Percentiles rank a stretch among this genome's conserved stretches.
Evolutionary conservation across 2,113 vertebrate genomes (phyloP).

Genomic region (Ahaetulla prasina): DNA sequence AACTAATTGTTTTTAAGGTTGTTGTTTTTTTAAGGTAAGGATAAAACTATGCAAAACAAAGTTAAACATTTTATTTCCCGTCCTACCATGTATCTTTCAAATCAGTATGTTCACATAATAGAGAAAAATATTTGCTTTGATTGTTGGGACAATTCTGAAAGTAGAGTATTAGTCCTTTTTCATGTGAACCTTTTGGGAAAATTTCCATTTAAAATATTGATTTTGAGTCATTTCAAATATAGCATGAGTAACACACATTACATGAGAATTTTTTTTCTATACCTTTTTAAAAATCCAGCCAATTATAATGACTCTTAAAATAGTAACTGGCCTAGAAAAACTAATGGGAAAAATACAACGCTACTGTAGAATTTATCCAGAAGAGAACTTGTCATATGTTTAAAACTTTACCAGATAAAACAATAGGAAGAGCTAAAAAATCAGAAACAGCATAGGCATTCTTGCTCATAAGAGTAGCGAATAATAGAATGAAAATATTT

Average conservation of each 20-base stretch:
- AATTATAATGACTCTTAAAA: neutral
- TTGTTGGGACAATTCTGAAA: neutral
- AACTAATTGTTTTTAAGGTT: neutral
- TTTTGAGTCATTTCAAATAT: neutral
- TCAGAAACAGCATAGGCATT: slow-evolving; percentile 66
- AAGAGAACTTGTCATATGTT: slow-evolving; percentile 40
- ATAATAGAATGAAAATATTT: slow-evolving; percentile 75
- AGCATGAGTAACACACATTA: neutral
- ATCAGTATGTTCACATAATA: neutral
- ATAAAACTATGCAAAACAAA: neutral
- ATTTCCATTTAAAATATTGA: neutral
- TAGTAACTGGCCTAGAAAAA: neutral
- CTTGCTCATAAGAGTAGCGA: slow-evolving; percentile 69
- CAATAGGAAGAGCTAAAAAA: slow-evolving; percentile 53
- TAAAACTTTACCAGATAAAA: slow-evolving; percentile 30
- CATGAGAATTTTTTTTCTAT: neutral
- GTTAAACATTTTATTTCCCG: neutral
- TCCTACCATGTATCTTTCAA: neutral
- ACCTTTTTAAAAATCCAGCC: slow-evolving; percentile 30
- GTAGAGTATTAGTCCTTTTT: neutral
- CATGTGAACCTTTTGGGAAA: neutral
- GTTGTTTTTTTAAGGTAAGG: neutral
- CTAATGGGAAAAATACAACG: neutral
- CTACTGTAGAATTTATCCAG: slow-evolving; percentile 21
- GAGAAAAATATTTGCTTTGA: too few species aligned